Evolutionary conservation across 2,797 vertebrate genomes (phyloP), one percentile per base, ranked within the genome.

Genomic region (Molossus alvarezi): DNA sequence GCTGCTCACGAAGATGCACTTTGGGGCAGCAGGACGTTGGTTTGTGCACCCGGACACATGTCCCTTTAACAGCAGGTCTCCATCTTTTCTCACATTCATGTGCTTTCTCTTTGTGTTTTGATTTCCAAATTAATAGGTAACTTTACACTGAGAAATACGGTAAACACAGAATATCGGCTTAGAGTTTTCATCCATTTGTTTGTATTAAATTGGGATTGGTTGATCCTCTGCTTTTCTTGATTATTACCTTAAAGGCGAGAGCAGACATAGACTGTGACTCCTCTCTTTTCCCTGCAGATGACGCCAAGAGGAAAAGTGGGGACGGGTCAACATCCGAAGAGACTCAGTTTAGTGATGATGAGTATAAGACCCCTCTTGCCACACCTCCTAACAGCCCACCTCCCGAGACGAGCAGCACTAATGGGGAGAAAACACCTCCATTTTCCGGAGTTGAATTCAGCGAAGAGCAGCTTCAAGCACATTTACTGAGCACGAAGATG

Each of bases 281-380:
- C 95, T 86, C 11, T 89, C 48, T 90, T 69, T 96, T 51, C 65
- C 96, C 81, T 81, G 41, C 98, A 98, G 99, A 99, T 90, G 98
- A 98, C 23, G 90, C 90, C 92, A 96, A 98, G 98, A 96, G 91
- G 97, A 98, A 98, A 96, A 98, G 98, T 96, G 58, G 98, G 92
- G 98, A 96, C 13, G 75, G 94, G 58, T 90, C 98, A 6, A 97
- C 98, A 45, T 98, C 98, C n/a, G 99, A 99, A 85, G 97, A 97
- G 86, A 99, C 99, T 57, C 99, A 99, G 80, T 62, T 99, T 90
- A 99, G 99, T 87, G 99, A 99, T 82, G 99, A 99, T 51, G 99
- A 99, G 72, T 99, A 99, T 94, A 99, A 99, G 98, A 99, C 99
- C 0, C 99, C 99, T 27, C 98, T 99, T 23, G 99, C 99, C 79